A percentile compares a stretch with the other conserved stretches of the same genome.
phyloP scores from a whole-genome alignment of 2,797 vertebrate genomes.

The Acanthiza pusilla region DNA sequence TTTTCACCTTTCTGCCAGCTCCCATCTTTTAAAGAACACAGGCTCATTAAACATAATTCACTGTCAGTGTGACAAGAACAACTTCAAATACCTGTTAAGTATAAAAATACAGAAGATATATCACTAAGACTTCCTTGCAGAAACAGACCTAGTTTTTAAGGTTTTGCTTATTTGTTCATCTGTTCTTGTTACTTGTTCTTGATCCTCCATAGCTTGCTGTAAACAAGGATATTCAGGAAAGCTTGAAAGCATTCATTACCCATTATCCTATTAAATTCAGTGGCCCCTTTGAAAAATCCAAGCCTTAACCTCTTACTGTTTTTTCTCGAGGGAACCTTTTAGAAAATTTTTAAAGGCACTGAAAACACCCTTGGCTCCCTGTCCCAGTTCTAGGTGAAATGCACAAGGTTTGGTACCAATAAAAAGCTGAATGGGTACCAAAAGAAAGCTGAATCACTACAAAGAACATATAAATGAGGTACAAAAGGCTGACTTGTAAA shows the following conservation, averaged over 20 bases:
- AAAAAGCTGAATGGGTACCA: neutral
- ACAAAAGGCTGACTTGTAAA: conserved; percentile 1
- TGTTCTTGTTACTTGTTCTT: neutral
- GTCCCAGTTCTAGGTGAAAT: neutral
- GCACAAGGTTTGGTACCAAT: neutral
- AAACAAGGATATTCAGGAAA: neutral
- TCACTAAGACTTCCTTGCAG: neutral
- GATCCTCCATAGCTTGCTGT: neutral
- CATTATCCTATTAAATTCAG: conserved; percentile 18
- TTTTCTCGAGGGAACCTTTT: neutral
- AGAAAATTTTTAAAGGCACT: neutral
- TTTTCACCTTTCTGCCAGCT: neutral
- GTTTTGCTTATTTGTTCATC: neutral
- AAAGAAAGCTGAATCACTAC: neutral
- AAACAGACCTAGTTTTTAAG: neutral
- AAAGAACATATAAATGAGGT: neutral
- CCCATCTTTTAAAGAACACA: neutral
- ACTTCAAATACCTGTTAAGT: neutral
- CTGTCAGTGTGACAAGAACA: neutral
- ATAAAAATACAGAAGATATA: neutral
- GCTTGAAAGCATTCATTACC: neutral
- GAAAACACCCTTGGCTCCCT: neutral
- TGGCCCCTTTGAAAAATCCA: neutral
- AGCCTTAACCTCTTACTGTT: neutral
- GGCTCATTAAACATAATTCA: neutral